A percentile compares a stretch with the other conserved stretches of the same genome.
Evolutionary conservation across 92 coral and sea anemone species (phyloP).

Genomic region (Paramuricea clavata): DNA sequence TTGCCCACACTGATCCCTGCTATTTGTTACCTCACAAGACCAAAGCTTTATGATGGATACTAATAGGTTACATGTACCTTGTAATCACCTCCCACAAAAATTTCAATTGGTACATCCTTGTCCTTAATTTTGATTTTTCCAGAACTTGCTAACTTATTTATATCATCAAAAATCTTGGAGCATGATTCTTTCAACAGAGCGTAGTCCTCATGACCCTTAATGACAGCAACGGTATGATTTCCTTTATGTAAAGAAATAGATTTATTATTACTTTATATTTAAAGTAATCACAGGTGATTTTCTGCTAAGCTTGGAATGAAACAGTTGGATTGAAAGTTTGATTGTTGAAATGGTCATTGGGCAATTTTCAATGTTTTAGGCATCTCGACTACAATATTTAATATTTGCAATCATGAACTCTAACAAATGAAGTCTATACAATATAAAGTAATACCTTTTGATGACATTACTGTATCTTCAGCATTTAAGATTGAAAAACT

Average conservation of each 20-base stretch:
- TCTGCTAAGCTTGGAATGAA: not conserved
- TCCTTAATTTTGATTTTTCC: conserved; percentile 10
- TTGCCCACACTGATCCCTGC: no score
- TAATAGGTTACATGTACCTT: conserved; percentile 18
- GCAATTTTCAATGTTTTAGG: no score
- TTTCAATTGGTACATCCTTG: no score
- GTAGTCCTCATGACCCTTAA: conserved; percentile 24
- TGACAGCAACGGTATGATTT: conserved; percentile 32
- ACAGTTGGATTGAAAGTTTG: not conserved
- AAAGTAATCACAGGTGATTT: not conserved
- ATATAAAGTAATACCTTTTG: not conserved
- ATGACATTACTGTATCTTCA: no score
- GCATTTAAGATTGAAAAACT: conserved; percentile 28
- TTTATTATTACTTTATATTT: not conserved
- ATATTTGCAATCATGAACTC: not conserved
- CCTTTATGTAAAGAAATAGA: not conserved
- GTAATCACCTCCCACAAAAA: conserved; percentile 35
- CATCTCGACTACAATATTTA: no score
- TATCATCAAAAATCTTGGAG: conserved; percentile 20
- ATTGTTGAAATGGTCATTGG: no score
- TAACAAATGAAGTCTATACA: not conserved
- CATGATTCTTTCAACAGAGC: conserved; percentile 31
- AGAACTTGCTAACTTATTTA: conserved; percentile 5
- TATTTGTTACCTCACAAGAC: not conserved
- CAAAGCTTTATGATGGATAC: not conserved